Conservation (phyloP, 2,797 vertebrate species). For the Danio choprae region DNA sequence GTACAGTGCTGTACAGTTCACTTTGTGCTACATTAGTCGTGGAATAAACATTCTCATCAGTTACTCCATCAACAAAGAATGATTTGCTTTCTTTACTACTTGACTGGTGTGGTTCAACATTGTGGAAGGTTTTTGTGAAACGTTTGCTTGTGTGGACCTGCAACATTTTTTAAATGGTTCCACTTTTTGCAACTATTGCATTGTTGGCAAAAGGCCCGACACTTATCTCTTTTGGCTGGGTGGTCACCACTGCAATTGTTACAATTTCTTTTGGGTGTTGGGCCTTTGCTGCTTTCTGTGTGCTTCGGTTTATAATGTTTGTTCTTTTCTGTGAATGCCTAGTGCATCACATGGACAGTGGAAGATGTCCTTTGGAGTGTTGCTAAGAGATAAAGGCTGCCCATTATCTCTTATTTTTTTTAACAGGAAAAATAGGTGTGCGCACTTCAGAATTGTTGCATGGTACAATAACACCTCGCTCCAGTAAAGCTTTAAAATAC, state of each 20-base stretch:
- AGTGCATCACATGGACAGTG: no score
- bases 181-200: slow-evolving; percentile 6
- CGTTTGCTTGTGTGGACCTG: neutral
- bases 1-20: neutral
- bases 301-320: neutral
- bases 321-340: neutral
- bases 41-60: neutral
- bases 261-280: neutral
- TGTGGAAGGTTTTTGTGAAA: neutral
- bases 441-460: no score
- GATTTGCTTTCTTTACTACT: neutral
- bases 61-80: slow-evolving; percentile 20
- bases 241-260: slow-evolving; percentile 1
- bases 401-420: no score
- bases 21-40: neutral
- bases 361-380: no score
- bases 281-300: neutral
- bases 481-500: no score
- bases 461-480: no score
- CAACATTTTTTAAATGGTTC: slow-evolving; percentile 40
- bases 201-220: slow-evolving; percentile 21
- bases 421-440: no score
- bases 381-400: no score
- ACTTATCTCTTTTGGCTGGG: slow-evolving; percentile 7
- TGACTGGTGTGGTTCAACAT: neutral